A percentile compares a stretch with the other conserved stretches of the same genome.
Evolutionary conservation across 2,888 invertebrate genomes (phyloP).

Genomic region (Nineta flava): DNA sequence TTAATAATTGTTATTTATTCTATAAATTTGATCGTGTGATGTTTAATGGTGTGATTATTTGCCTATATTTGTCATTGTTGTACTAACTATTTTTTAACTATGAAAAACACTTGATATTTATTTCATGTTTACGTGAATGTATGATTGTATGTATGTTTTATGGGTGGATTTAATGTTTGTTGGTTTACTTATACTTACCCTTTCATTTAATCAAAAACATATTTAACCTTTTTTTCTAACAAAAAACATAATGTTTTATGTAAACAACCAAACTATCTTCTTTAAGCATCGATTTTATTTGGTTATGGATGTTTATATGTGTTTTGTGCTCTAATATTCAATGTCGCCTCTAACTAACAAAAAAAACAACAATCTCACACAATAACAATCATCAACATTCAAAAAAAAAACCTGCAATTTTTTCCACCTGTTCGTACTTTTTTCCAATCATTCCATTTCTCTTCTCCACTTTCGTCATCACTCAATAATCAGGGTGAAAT

Average conservation of each 20-base stretch:
- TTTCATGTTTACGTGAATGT: not conserved
- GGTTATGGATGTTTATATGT: not conserved
- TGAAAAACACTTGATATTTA: not conserved
- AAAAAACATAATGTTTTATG: not conserved
- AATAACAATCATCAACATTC: not conserved
- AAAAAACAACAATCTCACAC: constrained; percentile 6
- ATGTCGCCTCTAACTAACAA: not conserved
- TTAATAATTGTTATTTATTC: constrained; percentile 11
- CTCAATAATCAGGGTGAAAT: constrained; percentile 60
- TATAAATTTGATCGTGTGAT: constrained; percentile 2
- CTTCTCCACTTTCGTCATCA: constrained; percentile 1
- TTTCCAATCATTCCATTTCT: too few relatives aligned
- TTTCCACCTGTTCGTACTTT: too few relatives aligned
- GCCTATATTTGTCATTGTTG: constrained; percentile 7
- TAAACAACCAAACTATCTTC: not conserved
- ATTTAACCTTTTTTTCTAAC: not conserved
- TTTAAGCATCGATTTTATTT: constrained; percentile 1
- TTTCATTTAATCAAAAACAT: not conserved
- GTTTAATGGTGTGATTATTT: not conserved
- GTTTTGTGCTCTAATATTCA: not conserved
- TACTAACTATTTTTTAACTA: constrained; percentile 2
- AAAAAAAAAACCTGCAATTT: too few relatives aligned
- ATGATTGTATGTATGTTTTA: not conserved
- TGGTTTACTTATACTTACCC: not conserved
- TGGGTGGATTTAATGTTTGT: not conserved